A percentile compares a stretch with the other conserved stretches of the same genome.
Evolutionary conservation across 2,113 vertebrate genomes (phyloP).

Genomic region (Rhipidura dahli): DNA sequence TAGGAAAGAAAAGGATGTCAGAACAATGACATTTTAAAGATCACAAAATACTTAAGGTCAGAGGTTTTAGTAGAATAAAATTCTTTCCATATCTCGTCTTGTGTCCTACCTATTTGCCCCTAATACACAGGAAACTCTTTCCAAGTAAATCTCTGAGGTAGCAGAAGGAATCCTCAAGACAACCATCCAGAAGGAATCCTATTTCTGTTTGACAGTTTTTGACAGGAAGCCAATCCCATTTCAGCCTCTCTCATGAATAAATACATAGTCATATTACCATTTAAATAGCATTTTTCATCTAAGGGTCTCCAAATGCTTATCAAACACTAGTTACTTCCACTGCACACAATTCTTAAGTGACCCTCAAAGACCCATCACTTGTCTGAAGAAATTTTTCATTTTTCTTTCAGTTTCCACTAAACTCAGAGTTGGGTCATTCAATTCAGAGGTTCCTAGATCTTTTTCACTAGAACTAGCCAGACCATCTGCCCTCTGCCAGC

Average conservation of each 20-base stretch:
- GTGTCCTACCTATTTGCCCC: background rate
- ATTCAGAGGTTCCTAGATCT: background rate
- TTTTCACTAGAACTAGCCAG: background rate
- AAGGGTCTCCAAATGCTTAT: background rate
- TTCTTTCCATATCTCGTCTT: background rate
- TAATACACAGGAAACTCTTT: background rate
- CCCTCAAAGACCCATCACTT: background rate
- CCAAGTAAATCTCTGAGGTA: background rate
- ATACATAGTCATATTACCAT: background rate
- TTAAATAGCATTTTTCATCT: background rate
- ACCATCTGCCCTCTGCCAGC: background rate
- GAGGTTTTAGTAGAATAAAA: background rate
- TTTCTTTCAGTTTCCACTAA: background rate
- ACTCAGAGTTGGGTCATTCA: background rate
- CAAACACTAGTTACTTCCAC: background rate
- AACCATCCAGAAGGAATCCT: slow-evolving; percentile 21
- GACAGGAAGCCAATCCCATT: slow-evolving; percentile 8
- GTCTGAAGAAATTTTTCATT: background rate
- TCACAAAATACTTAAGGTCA: background rate
- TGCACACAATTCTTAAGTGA: background rate
- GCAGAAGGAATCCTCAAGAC: background rate
- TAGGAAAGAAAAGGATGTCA: background rate
- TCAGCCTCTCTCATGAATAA: slow-evolving; percentile 3
- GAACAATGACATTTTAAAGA: background rate
- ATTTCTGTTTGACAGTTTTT: slow-evolving; percentile 45